Evolutionary conservation across 2,797 vertebrate genomes (phyloP).

Genomic region (Neopelma chrysocephalum): DNA sequence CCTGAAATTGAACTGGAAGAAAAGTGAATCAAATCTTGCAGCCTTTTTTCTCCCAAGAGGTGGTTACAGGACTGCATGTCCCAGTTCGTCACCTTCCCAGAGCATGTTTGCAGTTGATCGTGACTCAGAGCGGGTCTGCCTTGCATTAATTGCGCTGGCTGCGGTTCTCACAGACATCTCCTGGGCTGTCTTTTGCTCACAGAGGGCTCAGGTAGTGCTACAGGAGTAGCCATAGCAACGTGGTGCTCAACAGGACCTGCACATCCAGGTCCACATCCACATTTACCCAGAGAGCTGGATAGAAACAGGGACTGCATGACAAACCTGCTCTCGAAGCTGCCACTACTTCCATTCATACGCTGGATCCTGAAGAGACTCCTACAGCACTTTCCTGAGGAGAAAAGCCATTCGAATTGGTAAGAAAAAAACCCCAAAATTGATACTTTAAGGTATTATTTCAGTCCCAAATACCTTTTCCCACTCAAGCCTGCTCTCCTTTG

Average conservation of each 20-base stretch:
- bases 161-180: fast-evolving
- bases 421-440: neutral
- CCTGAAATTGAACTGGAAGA: neutral
- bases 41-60: neutral
- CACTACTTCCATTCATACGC: neutral
- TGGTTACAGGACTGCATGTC: neutral
- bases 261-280: neutral
- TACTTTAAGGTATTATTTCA: neutral
- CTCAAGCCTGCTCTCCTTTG: neutral
- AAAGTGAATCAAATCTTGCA: neutral
- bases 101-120: neutral
- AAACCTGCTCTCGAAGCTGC: neutral
- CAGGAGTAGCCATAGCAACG: conserved; percentile 32
- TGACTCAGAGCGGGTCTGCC: neutral
- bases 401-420: neutral
- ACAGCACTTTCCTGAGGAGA: neutral
- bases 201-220: neutral
- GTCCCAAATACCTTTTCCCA: neutral
- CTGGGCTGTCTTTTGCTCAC: neutral
- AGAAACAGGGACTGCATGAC: neutral
- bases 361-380: neutral
- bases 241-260: neutral
- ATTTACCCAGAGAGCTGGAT: neutral
- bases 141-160: neutral
- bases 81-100: neutral